phyloP scores from a whole-genome alignment of 2,113 vertebrate species.

The Pavo muticus region DNA sequence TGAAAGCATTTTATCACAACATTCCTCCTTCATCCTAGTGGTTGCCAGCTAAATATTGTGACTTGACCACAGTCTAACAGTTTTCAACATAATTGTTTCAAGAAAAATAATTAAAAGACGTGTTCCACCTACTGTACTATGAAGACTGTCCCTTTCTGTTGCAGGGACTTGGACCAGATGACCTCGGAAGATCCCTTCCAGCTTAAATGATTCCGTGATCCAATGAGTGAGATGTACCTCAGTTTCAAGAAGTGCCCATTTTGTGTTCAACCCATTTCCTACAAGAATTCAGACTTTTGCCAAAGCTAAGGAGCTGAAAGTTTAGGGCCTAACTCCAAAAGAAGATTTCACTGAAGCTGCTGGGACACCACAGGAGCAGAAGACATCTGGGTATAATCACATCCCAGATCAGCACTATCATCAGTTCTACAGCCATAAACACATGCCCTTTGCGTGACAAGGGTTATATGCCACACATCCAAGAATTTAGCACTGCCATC shows the following conservation, averaged over 20 bases:
- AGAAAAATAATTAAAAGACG: background rate
- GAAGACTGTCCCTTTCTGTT: background rate
- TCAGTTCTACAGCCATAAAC: background rate
- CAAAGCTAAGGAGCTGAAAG: background rate
- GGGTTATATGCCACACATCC: background rate
- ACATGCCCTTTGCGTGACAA: background rate
- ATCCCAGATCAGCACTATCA: background rate
- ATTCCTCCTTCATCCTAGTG: background rate
- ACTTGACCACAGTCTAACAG: background rate
- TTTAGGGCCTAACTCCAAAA: background rate
- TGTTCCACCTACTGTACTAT: accelerated
- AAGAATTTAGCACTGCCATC: background rate
- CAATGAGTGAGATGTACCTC: background rate
- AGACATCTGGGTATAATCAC: accelerated
- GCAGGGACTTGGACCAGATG: too few relatives aligned
- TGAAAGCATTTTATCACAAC: background rate
- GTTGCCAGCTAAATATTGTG: background rate
- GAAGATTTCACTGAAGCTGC: background rate
- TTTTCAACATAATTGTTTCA: background rate
- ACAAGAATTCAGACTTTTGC: accelerated
- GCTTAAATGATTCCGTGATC: too few relatives aligned
- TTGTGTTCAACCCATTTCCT: background rate
- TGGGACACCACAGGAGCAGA: background rate
- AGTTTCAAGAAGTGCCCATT: background rate
- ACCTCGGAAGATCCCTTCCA: too few relatives aligned